phyloP scores from a whole-genome alignment of 1,140 invertebrate genomes.

The Maconellicoccus hirsutus region DNA sequence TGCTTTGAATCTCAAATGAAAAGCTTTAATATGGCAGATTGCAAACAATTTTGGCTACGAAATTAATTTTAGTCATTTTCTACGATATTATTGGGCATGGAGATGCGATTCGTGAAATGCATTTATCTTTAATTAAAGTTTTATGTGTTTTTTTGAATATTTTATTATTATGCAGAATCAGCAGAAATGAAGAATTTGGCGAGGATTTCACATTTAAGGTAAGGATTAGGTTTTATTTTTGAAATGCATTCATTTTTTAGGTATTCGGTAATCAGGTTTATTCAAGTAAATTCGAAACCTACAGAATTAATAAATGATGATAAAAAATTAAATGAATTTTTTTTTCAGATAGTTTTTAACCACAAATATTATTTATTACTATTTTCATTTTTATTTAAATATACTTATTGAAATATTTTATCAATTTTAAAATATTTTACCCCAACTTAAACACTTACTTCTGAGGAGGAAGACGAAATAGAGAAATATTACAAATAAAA shows the following conservation, averaged over 20 bases:
- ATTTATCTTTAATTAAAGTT: not conserved
- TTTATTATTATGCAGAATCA: not conserved
- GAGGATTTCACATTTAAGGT: not conserved
- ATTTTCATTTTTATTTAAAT: no score
- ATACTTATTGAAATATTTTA: no score
- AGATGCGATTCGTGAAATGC: slow-evolving; percentile 16
- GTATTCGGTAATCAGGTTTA: no score
- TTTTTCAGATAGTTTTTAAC: no score
- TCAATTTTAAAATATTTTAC: no score
- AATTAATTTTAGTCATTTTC: not conserved
- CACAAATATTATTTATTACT: no score
- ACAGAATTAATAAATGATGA: no score
- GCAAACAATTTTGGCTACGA: not conserved
- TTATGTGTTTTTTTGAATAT: not conserved
- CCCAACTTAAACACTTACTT: no score
- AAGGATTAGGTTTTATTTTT: not conserved
- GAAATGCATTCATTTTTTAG: not conserved
- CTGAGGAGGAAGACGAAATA: no score
- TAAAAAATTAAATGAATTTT: no score
- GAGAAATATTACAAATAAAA: no score
- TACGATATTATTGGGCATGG: not conserved
- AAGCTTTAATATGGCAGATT: not conserved
- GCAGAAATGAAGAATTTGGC: not conserved
- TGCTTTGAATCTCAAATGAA: not conserved
- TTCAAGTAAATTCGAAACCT: no score